These are phyloP conservation scores for Colostygia pectinataria DNA, from an alignment of 2,888 invertebrate genomes.

Conservation along the genomic window DNA sequence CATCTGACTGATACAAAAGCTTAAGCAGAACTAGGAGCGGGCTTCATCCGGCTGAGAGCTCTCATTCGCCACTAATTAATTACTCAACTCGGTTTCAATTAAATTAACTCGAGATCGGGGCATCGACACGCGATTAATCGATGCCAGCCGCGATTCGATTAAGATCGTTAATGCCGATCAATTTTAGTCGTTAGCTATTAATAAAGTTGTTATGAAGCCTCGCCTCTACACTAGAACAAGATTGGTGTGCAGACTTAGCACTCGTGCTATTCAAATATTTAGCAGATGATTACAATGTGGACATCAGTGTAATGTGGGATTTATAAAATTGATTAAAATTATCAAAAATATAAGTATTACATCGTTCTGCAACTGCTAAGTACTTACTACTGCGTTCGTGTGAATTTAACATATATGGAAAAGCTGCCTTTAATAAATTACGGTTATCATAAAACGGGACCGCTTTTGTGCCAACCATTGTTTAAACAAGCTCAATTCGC, in stretches of 20 bases:
- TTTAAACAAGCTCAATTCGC: neutral
- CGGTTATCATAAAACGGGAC: too few species aligned
- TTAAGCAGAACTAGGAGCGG: slow-evolving; percentile 40
- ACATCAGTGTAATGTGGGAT: too few species aligned
- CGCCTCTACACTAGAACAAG: neutral
- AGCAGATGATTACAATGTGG: too few species aligned
- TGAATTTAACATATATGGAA: too few species aligned
- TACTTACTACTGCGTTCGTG: too few species aligned
- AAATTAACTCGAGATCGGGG: slow-evolving; percentile 77
- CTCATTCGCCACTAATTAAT: slow-evolving; percentile 80
- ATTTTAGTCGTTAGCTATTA: slow-evolving; percentile 73
- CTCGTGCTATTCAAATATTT: too few species aligned
- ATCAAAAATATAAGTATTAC: too few species aligned
- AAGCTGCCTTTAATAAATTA: too few species aligned
- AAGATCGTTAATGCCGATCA: slow-evolving; percentile 77
- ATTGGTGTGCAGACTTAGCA: too few species aligned
- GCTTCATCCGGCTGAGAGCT: slow-evolving; percentile 71
- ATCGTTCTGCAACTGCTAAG: too few species aligned
- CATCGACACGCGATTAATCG: slow-evolving; percentile 76
- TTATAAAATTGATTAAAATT: too few species aligned
- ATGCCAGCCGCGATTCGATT: slow-evolving; percentile 74
- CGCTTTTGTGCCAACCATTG: too few species aligned
- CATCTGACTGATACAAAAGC: slow-evolving; percentile 4
- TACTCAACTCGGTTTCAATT: slow-evolving; percentile 80
- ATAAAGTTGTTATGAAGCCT: slow-evolving; percentile 61